Evolutionary conservation across 2,888 invertebrate species (phyloP), one percentile per base, ranked within the genome.

Genomic region (Noctua pronuba): DNA sequence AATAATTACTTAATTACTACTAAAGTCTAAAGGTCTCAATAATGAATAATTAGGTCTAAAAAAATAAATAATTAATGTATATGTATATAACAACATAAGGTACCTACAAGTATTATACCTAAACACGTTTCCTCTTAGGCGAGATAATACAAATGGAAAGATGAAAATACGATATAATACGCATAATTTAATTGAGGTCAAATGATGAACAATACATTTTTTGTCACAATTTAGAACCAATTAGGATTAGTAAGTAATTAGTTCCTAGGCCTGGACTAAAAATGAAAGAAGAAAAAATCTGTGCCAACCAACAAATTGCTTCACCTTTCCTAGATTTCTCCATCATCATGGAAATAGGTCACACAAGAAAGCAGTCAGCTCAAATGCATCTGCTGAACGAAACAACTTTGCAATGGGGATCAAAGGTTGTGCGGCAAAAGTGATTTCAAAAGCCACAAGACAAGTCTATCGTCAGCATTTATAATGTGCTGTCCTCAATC

Each of bases 401-500:
- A 31, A 55, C 55, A 62, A 75, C 72, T 55, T 80, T 35, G 68
- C 28, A 55, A 44, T 28, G 73, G 31, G 52, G 72, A 28, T 73
- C 83, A 84, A 79, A 84, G 84, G 86, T 83, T 77, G 28, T 35
- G 60, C 24, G 44, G 65, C 70, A 65, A 70, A 52, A 73, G 46
- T 60, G 65, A 75, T 79, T 86, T 85, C 41, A 73, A 84, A 86
- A 83, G 83, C 75, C 58, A 49, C 64, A 64, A 68, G 58, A 55
- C 64, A 68, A 69, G 60, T 71, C 65, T 78, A 58, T 52, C 49
- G 44, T 52, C 58, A 60, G 62, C 68, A 66, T 68, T 73, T 76
- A 78, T 74, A 78, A 75, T 46, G 72, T 64, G 73, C 21, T 79
- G 86, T 2, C 78, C 79, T 79, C 86, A 86, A 84, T 86, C 60